Evolutionary conservation across 2,797 vertebrate species (phyloP).

Genomic region (Myiotriccus ornatus): DNA sequence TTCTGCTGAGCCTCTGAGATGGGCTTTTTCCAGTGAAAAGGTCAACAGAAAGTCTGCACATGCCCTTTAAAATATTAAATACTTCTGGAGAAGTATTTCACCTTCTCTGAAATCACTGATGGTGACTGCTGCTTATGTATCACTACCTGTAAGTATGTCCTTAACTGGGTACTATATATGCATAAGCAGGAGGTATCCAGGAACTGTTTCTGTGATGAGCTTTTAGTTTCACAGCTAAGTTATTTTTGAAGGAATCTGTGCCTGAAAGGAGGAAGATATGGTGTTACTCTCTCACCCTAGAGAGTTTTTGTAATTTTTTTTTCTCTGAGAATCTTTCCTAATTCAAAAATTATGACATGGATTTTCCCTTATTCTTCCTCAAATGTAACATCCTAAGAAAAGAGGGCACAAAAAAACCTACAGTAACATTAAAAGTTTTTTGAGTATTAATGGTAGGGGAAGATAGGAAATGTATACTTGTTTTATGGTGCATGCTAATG

Average conservation of each 20-base stretch:
- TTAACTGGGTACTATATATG: background rate
- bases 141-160: background rate
- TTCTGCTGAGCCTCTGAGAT: background rate
- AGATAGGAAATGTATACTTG: background rate
- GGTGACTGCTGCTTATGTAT: background rate
- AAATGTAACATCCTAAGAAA: background rate
- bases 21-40: background rate
- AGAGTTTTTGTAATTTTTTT: background rate
- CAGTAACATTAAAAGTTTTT: background rate
- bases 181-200: background rate
- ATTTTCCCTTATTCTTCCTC: background rate
- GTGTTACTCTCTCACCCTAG: background rate
- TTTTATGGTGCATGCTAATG: background rate
- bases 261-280: background rate
- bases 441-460: background rate
- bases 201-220: constrained; percentile 8
- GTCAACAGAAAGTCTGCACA: background rate
- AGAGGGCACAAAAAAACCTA: background rate
- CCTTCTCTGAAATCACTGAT: background rate
- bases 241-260: constrained; percentile 14
- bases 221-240: constrained; percentile 21
- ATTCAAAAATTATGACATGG: background rate
- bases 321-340: background rate
- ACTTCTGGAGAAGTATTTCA: background rate
- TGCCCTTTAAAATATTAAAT: background rate